These are phyloP conservation scores for Bothrops jararaca DNA, from an alignment of 2,113 vertebrate species.

Conservation along the genomic window DNA sequence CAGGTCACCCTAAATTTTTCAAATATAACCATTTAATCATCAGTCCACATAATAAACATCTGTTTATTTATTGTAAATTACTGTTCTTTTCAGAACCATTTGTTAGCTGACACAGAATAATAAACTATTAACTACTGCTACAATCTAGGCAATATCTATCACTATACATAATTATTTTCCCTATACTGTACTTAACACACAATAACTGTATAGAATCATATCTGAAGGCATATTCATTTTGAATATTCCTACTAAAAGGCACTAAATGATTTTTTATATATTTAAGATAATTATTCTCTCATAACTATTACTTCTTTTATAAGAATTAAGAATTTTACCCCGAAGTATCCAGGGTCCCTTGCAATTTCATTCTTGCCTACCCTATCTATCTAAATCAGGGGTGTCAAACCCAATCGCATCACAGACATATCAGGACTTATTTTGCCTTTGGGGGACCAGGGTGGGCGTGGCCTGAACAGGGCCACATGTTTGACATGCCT, in stretches of 20 bases:
- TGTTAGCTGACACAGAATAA: constrained; percentile 30
- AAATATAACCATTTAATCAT: constrained; percentile 15
- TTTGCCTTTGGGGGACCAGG: too few species aligned
- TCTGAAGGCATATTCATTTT: constrained; percentile 5
- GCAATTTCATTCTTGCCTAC: background rate
- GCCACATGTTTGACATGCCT: too few species aligned
- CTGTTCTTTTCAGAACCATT: constrained; percentile 29
- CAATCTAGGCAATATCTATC: constrained; percentile 1
- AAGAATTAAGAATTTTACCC: background rate
- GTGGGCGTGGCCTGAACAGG: too few species aligned
- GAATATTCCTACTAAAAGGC: background rate
- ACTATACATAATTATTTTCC: background rate
- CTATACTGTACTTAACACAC: constrained; percentile 7
- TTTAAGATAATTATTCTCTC: constrained; percentile 4
- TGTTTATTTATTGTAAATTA: background rate
- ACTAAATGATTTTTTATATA: background rate
- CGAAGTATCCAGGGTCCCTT: background rate
- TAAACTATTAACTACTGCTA: background rate
- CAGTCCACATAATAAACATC: background rate
- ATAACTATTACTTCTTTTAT: background rate
- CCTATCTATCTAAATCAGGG: background rate
- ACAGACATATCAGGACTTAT: too few species aligned
- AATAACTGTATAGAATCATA: background rate
- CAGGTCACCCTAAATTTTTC: background rate
- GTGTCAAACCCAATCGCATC: too few species aligned